phyloP scores from a whole-genome alignment of 2,113 vertebrate genomes.

The Connochaetes taurinus region DNA sequence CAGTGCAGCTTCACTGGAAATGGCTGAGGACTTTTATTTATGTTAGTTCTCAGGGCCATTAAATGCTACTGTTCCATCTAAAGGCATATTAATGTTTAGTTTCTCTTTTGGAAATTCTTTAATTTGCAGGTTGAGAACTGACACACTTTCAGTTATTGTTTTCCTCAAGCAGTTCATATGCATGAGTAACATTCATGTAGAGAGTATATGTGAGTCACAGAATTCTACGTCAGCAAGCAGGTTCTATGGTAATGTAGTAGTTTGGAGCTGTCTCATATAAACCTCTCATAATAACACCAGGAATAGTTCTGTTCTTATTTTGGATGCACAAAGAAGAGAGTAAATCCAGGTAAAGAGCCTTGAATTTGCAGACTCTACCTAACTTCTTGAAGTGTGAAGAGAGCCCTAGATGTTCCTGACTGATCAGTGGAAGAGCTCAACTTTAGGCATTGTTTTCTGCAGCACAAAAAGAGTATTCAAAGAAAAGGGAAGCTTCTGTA shows the following conservation, averaged over 20 bases:
- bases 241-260: constrained; percentile 66
- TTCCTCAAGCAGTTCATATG: constrained; percentile 54
- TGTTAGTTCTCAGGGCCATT: constrained; percentile 60
- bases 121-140: constrained; percentile 61
- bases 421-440: not conserved
- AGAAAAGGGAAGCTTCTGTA: constrained; percentile 10
- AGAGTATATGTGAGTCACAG: constrained; percentile 58
- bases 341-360: not conserved
- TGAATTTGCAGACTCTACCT: constrained; percentile 30
- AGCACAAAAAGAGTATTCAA: not conserved
- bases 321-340: not conserved
- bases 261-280: constrained; percentile 63
- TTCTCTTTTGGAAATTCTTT: constrained; percentile 77
- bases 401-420: not conserved
- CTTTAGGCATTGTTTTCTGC: not conserved
- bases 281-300: not conserved
- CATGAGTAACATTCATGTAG: constrained; percentile 52
- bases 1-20: not conserved
- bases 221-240: constrained; percentile 22
- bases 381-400: not conserved
- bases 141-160: constrained; percentile 22
- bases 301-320: constrained; percentile 31
- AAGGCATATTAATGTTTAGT: constrained; percentile 74
- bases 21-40: constrained; percentile 70
- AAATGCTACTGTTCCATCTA: constrained; percentile 44